Conservation (phyloP, 2,797 vertebrate genomes). For the Enteromius anoplus region DNA sequence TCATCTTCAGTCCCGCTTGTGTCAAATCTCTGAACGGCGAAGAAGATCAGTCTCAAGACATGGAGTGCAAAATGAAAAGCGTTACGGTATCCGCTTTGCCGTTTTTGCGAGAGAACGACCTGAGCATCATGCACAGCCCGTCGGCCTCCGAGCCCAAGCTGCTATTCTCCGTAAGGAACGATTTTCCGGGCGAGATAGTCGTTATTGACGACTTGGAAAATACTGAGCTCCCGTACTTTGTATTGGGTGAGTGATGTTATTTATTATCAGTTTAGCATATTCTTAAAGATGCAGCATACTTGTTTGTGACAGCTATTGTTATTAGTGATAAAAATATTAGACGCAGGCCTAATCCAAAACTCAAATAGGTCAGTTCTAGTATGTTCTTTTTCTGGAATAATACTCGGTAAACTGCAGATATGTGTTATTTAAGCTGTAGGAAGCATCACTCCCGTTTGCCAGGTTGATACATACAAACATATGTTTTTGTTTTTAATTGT, state of each 20-base stretch:
- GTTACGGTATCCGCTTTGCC: conserved; percentile 98
- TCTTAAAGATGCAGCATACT: background rate
- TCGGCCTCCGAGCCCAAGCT: conserved; percentile 99
- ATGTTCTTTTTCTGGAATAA: background rate
- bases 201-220: conserved; percentile 98
- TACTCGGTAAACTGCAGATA: background rate
- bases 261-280: background rate
- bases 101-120: conserved; percentile 95
- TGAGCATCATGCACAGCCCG: conserved; percentile 99
- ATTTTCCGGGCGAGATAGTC: conserved; percentile 94
- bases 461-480: background rate
- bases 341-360: conserved; percentile 37
- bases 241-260: conserved; percentile 86
- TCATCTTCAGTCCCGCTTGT: conserved; percentile 45
- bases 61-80: conserved; percentile 96
- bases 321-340: background rate
- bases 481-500: no score
- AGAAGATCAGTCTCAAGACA: conserved; percentile 87
- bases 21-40: conserved; percentile 72
- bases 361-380: background rate
- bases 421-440: background rate
- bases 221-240: conserved; percentile 97
- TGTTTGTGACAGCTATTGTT: background rate
- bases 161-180: conserved; percentile 97
- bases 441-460: background rate